phyloP scores from a whole-genome alignment of 1,140 invertebrate genomes.

The Leptinotarsa lineolata region DNA sequence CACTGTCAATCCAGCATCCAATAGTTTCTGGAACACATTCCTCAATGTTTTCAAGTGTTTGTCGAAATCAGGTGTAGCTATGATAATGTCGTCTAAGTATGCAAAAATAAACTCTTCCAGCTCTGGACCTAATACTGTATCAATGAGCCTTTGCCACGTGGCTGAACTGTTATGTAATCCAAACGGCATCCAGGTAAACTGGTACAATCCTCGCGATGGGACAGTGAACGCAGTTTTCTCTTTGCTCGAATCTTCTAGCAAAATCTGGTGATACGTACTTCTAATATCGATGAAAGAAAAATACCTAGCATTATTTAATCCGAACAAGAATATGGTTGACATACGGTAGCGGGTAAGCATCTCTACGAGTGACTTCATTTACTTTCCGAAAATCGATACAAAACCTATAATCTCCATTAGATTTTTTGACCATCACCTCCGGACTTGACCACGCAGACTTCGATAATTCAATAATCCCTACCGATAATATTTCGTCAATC shows the following conservation, averaged over 20 bases:
- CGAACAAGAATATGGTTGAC: constrained; percentile 45
- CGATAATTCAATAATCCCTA: constrained; percentile 54
- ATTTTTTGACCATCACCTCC: constrained; percentile 60
- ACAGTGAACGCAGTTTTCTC: constrained; percentile 20
- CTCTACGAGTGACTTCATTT: constrained; percentile 50
- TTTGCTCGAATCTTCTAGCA: constrained; percentile 41
- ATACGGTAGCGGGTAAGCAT: constrained; percentile 60
- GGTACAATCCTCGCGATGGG: background rate
- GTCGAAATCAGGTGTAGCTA: background rate
- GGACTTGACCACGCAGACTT: constrained; percentile 58
- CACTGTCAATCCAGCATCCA: constrained; percentile 9
- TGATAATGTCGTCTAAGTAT: constrained; percentile 8
- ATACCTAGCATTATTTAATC: constrained; percentile 42
- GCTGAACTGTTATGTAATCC: constrained; percentile 48
- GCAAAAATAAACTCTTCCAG: background rate
- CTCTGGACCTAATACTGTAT: background rate
- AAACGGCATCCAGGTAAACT: constrained; percentile 46
- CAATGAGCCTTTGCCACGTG: constrained; percentile 44
- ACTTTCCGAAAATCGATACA: constrained; percentile 58
- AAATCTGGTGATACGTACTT: constrained; percentile 45
- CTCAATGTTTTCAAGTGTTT: background rate
- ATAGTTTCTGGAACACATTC: background rate
- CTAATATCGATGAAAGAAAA: constrained; percentile 45
- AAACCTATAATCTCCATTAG: constrained; percentile 49
- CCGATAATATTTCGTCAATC: constrained; percentile 41